Evolutionary conservation across 1,140 invertebrate species (phyloP).

Genomic region (Helicoverpa armigera): DNA sequence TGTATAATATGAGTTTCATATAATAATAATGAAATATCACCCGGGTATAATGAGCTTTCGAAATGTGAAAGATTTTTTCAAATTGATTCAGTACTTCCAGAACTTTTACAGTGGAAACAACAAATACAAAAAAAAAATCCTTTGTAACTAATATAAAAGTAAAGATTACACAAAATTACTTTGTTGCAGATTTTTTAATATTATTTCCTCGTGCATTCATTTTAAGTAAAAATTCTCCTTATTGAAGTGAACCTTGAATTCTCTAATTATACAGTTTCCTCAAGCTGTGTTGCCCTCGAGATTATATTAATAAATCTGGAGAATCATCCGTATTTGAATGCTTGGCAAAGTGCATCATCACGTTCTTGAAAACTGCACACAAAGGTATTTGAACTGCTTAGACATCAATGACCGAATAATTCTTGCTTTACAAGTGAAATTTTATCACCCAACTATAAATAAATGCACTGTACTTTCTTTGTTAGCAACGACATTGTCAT

Average conservation of each 20-base stretch:
- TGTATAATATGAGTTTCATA: no score
- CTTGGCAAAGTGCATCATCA: constrained; percentile 22
- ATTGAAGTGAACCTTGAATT: not conserved
- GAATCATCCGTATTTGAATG: not conserved
- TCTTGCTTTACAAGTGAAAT: not conserved
- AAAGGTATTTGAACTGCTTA: constrained; percentile 29
- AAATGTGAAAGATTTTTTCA: no score
- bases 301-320: constrained; percentile 22
- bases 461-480: constrained; percentile 6
- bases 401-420: constrained; percentile 38
- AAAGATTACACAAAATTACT: no score
- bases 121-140: no score
- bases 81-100: no score
- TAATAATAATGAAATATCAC: no score
- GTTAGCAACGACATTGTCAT: not conserved
- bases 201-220: not conserved
- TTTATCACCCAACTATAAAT: constrained; percentile 26
- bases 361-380: not conserved
- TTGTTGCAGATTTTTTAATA: no score
- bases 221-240: not conserved
- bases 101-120: no score
- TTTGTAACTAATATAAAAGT: no score
- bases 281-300: not conserved
- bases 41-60: no score
- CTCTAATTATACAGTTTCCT: not conserved